Evolutionary conservation across 2,888 invertebrate species (phyloP), one percentile per base, ranked within the genome.

Genomic region (Griposia aprilina): DNA sequence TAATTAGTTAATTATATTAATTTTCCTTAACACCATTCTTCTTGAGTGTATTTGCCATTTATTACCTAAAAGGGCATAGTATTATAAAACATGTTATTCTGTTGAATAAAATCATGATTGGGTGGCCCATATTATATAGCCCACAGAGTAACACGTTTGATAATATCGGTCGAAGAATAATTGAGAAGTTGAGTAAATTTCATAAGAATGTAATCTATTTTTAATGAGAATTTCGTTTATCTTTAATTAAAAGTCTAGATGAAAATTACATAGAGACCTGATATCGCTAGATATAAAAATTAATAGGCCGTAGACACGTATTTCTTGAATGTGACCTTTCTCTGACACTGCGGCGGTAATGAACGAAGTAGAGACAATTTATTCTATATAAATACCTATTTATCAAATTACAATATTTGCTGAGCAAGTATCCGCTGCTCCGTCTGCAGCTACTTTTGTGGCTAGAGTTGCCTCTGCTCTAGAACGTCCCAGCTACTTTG

Each of bases 1-100:
- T 85, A 65, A 76, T 79, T 76, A 81, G 45, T 70, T 81, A 76
- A 83, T 73, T 60, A 55, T 65, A 52, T 63, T 26, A 59, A 60
- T 74, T 71, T 74, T 77, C 55, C 70, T 45, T 11, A 45, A 57
- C 57, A 15, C 41, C 57, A 36, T 68, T 68, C 45, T n/a, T n/a
- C 26, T 57, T n/a, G 30, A 45, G n/a, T 45, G 57, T 72, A 63
- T 57, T 73, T 63, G 73, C 8, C 10, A 57, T 71, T 65, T 30
- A 68, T 41, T 80, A 17, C 10, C 15, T 66, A 13, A 5, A 55
- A 26, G 26, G 7, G 15, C 50, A 52, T 45, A 57, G 48, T 66
- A 65, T 11, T 30, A 66, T 41, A 41, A 4, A 4, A 41, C 7
- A 41, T 5, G 5, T 41, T 41, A 63, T 68, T 70, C 62, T 57